Base-by-base conservation (phyloP, 2,888 invertebrate species). In the Tenthredo livida region DNA sequence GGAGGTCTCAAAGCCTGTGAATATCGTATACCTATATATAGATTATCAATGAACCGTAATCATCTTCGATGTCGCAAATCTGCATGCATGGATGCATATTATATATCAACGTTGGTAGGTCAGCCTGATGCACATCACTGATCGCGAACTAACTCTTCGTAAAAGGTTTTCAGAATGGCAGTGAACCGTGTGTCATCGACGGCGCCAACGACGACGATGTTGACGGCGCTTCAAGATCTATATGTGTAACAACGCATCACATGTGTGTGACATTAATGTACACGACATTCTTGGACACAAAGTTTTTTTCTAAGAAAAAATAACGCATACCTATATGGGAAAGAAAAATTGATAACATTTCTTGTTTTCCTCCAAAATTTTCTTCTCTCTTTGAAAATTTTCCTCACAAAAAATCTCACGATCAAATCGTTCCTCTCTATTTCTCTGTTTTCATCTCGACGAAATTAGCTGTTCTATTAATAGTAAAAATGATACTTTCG, bases 161-260 rank as follows among this genome's bases (percentile, higher is more conserved):
- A 54, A 77, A 77, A 54, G 77, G 6, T 77, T 33, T 77, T 54
- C 77, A 73, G 72, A 43, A 50, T 77, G 50, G 29, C 77, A 50
- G 54, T 77, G 73, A 73, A 73, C 54, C 54, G 50, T 77, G 77
- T 77, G 77, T 77, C 77, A 77, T 54, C 54, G 54, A 77, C 29
- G 77, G 77, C 77, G 77, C 77, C 77, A 77, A 29, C 77, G 29
- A 21, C 75, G 43, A 43, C 54, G n/a, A 33, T 54, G 77, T 77
- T 54, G 29, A 77, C 77, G 77, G 77, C 50, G 50, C 54, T 54
- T 77, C 54, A n/a, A 54, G 47, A 43, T 43, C 72, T 73, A 43
- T 73, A 73, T 73, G 10, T 43, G 72, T 43, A 73, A 73, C 43
- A 33, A 7, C 43, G 43, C 40, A 12, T 73, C 40, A 73, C 72